phyloP scores from a whole-genome alignment of 2,113 vertebrate genomes.

The Misgurnus anguillicaudatus region DNA sequence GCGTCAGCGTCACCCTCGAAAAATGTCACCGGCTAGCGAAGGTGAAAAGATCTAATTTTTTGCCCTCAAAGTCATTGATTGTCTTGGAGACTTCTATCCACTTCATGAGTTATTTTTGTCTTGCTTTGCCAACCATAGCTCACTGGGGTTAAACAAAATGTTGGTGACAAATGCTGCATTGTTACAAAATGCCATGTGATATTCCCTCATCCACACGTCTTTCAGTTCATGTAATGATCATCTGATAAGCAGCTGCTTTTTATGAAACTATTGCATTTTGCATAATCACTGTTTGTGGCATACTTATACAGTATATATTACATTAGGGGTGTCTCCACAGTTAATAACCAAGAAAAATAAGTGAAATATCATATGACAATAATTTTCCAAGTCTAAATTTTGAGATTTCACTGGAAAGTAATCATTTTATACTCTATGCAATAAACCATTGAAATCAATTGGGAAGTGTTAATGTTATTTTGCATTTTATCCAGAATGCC shows the following conservation, averaged over 20 bases:
- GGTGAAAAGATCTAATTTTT: background rate
- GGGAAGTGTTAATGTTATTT: too few species aligned
- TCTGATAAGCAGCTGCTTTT: background rate
- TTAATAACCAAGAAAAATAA: too few species aligned
- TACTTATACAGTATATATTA: background rate
- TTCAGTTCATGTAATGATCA: conserved; percentile 10
- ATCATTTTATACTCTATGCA: too few species aligned
- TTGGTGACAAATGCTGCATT: conserved; percentile 15
- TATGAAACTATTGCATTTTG: background rate
- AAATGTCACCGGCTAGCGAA: background rate
- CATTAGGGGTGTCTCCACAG: background rate
- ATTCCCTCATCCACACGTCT: conserved; percentile 5
- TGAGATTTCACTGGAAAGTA: too few species aligned
- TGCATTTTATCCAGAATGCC: too few species aligned
- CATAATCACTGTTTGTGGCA: background rate
- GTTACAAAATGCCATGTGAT: conserved; percentile 14
- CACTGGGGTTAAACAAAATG: background rate
- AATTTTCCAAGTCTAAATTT: too few species aligned
- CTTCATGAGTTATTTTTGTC: background rate
- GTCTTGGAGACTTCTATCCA: background rate
- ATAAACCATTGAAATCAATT: too few species aligned
- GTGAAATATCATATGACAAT: too few species aligned
- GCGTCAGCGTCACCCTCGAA: too few species aligned
- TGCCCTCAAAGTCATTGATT: background rate
- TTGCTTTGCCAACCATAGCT: background rate